Evolutionary conservation across 1,140 invertebrate species (phyloP).

Genomic region (Diorhabda sublineata): DNA sequence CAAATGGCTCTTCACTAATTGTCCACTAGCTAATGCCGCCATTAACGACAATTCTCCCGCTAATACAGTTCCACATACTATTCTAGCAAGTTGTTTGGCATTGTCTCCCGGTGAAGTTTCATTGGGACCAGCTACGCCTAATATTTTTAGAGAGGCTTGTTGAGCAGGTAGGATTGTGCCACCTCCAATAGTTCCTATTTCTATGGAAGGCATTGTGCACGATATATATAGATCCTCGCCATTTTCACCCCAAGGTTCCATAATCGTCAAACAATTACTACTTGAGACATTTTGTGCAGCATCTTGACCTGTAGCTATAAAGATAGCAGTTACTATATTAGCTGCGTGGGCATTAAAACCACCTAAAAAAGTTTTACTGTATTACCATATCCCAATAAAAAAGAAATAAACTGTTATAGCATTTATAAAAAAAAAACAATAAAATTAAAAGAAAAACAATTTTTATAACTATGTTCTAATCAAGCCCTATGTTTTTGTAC

Average conservation of each 20-base stretch:
- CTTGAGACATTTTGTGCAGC: constrained; percentile 95
- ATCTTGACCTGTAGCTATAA: constrained; percentile 96
- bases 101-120: constrained; percentile 72
- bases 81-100: constrained; percentile 78
- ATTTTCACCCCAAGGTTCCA: constrained; percentile 79
- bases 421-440: no score
- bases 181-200: constrained; percentile 96
- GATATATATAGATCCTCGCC: constrained; percentile 85
- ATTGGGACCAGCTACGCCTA: constrained; percentile 80
- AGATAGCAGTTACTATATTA: constrained; percentile 97
- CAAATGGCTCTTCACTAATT: constrained; percentile 93
- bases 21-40: constrained; percentile 90
- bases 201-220: constrained; percentile 96
- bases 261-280: constrained; percentile 91
- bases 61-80: constrained; percentile 92
- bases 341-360: constrained; percentile 97
- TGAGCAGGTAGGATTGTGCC: constrained; percentile 93
- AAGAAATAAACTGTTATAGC: no score
- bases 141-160: constrained; percentile 82
- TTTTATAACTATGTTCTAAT: no score
- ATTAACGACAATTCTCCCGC: constrained; percentile 96
- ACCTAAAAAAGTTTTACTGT: constrained; percentile 45
- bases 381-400: no score
- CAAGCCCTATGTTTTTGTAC: no score
- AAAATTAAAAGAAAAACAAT: no score